Base-by-base conservation (phyloP, 2,113 vertebrate species). In the Synchiropus splendidus region DNA sequence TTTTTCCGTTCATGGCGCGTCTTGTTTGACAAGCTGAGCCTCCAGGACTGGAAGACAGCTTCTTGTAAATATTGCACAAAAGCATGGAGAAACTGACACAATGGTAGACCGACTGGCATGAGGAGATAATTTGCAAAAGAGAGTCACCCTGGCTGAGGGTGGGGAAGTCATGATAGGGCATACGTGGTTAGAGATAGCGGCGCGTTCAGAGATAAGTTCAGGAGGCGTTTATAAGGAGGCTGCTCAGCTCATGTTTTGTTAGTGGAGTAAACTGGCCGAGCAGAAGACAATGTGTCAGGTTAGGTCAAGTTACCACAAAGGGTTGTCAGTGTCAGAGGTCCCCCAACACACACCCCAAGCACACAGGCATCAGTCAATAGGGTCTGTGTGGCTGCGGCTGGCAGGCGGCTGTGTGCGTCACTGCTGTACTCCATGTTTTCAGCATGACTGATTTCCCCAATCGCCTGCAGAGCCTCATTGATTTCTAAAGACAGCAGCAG, bases 371-470 rank as follows among this genome's bases (percentile, higher is more conserved):
- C 54, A 64, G 75, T 81, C 77, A 61, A 82, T 80, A 74, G 45
- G 67, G 51, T 58, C 66, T 78, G 72, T 72, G 70, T 69, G 61
- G 45, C 67, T 58, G 58, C 42, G 45, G 45, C 36, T 2, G 49
- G 38, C 57, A 14, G 48, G 46, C 54, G 45, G 57, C 61, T 54
- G 27, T 59, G 73, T 82, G 82, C 79, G 80, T 85, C 82, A 84
- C 62, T 57, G 74, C 78, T 72, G 64, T 72, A 72, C 72, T 80
- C 72, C 66, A 75, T 75, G 70, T 77, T 82, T 85, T 83, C 72
- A 78, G 79, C 80, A 83, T 82, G 81, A 81, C 76, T 81, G 80
- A 77, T 81, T 82, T 78, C 69, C 64, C 80, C 74, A 54, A 73
- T 84, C 53, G 64, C 75, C 74, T 63, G 58, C 64, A 80, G 66